Evolutionary conservation across 92 coral and sea anemone genomes (phyloP).

Genomic region (Phenganax stokvisi): DNA sequence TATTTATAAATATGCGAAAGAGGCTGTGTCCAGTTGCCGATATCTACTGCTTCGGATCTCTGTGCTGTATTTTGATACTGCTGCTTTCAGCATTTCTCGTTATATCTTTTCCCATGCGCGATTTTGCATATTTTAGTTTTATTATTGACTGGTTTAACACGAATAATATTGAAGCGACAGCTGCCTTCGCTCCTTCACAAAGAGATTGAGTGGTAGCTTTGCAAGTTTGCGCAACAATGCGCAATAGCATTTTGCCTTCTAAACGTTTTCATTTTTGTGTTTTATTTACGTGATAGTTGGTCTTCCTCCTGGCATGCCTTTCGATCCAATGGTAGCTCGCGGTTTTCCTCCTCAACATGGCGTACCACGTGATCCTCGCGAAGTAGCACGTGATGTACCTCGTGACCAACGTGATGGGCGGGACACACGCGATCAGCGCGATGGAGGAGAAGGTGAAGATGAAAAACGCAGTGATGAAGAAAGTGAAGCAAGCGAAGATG

Average conservation of each 20-base stretch:
- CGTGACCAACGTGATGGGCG: too few species aligned
- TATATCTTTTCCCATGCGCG: too few species aligned
- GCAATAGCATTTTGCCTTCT: background rate
- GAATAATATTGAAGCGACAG: too few species aligned
- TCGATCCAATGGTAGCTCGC: conserved; percentile 38
- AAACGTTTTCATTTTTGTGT: background rate
- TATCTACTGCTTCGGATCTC: background rate
- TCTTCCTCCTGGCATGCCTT: conserved; percentile 40
- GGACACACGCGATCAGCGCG: too few species aligned
- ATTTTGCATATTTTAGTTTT: too few species aligned
- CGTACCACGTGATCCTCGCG: background rate
- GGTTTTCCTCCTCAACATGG: conserved; percentile 31
- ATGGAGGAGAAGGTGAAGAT: background rate
- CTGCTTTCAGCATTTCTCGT: too few species aligned
- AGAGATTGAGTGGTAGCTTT: background rate
- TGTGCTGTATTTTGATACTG: background rate
- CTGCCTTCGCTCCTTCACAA: background rate
- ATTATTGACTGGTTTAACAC: too few species aligned
- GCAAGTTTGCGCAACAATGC: background rate
- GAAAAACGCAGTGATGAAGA: conserved; percentile 72
- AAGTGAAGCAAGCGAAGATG: conserved; percentile 92
- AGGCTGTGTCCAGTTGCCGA: too few species aligned
- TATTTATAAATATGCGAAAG: too few species aligned
- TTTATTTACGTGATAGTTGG: background rate
- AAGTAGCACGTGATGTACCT: too few species aligned